A percentile compares a stretch with the other conserved stretches of the same genome.
phyloP scores from a whole-genome alignment of 2,797 vertebrate genomes.

The Scolopax rusticola region DNA sequence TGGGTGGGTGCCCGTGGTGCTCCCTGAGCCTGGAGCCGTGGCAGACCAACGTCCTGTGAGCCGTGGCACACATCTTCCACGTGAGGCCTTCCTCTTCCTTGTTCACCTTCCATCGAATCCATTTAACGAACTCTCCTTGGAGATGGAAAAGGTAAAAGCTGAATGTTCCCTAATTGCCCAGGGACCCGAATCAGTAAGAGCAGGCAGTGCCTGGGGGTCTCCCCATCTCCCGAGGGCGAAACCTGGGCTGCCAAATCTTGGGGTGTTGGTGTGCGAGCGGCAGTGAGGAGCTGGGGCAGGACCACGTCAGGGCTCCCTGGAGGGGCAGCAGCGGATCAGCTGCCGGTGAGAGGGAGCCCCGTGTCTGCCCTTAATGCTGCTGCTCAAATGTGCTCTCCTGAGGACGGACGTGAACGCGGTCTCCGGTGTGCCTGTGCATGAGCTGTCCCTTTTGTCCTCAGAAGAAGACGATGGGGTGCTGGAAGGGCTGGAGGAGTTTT shows the following conservation, averaged over 20 bases:
- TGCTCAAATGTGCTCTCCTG: too few species aligned
- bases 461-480: constrained; percentile 90
- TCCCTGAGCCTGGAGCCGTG: fast-evolving
- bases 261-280: fast-evolving
- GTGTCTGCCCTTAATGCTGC: fast-evolving
- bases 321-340: neutral
- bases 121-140: neutral
- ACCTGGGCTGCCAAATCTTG: fast-evolving
- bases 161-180: fast-evolving
- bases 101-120: fast-evolving
- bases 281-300: neutral
- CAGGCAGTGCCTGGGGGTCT: fast-evolving
- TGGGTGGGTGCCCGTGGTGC: fast-evolving
- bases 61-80: fast-evolving
- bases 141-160: fast-evolving
- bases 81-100: neutral
- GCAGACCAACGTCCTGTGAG: neutral
- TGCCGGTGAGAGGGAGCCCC: fast-evolving
- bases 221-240: fast-evolving
- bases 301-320: fast-evolving
- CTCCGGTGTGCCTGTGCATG: neutral
- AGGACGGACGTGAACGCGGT: fast-evolving
- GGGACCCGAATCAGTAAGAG: neutral
- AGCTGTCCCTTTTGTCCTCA: constrained; percentile 50
- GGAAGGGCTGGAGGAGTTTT: constrained; percentile 90